Base-by-base conservation (phyloP, 2,113 vertebrate species). In the Bubo scandiacus region DNA sequence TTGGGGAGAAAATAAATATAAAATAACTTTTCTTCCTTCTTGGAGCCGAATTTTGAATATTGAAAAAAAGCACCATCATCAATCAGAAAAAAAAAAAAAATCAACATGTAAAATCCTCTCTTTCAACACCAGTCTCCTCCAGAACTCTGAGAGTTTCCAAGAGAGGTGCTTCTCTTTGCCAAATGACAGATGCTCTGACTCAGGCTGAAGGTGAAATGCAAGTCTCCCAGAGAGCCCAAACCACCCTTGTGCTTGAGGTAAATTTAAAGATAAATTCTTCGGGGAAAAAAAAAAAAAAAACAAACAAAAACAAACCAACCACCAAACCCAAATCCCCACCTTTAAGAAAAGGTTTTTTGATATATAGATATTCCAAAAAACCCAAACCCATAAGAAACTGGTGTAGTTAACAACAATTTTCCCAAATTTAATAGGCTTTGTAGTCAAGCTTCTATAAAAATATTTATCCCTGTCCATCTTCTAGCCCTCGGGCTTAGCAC, bases 301-400 rank as follows among this genome's bases (percentile, higher is more conserved):
- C 11, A 14, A 15, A 52, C 7, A 17, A 15, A 52, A 59, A 10
- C 7, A 17, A 38, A 38, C 10, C 14, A 26, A 10, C 15, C 5
- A 7, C 5, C 7, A 51, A 72, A 17, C 7, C 9, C 32, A 4
- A 75, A 36, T 1, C 2, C 6, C 4, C 9, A 29, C 18, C 2
- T 71, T 81, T 58, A 75, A 40, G 25, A 36, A 86, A 58, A 45
- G 3, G 3, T 40, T 45, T 2, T 1, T 58, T 4, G 1, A 27
- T 62, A 51, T 36, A 68, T 29, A 71, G 20, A 52, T 67, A 45
- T 6, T 15, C 6, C 1, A 1, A 43, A 52, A 83, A 51, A 2
- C 6, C 2, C 14, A 70, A 86, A 62, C 1, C 21, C 4, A 15
- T 36, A 45, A 58, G 42, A 86, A 79, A 42, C 0, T 17, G 3